Conservation (phyloP, 2,797 vertebrate species). For the Lophotriccus pileatus region DNA sequence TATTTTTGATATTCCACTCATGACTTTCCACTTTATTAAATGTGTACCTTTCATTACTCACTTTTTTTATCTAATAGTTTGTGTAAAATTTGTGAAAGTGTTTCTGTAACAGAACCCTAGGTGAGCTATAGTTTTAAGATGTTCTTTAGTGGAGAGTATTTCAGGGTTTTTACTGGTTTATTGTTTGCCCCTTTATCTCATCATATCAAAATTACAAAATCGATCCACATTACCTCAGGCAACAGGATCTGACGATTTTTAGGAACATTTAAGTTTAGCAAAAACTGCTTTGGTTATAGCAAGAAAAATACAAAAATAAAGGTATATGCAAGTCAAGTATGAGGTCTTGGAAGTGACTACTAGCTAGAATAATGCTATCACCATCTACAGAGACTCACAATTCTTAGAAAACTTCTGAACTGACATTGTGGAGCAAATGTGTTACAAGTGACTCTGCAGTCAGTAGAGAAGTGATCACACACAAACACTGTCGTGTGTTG, state of each 20-base stretch:
- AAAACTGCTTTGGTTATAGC: background rate
- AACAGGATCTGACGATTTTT: background rate
- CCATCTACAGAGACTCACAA: background rate
- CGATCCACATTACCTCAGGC: background rate
- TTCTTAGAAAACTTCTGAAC: background rate
- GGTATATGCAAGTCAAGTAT: background rate
- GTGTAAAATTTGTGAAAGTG: background rate
- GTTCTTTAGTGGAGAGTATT: background rate
- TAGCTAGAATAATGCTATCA: background rate
- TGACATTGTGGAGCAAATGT: background rate
- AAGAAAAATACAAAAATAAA: background rate
- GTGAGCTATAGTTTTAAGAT: background rate
- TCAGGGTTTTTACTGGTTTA: background rate
- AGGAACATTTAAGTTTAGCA: background rate
- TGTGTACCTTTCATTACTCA: background rate
- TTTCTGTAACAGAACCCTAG: background rate
- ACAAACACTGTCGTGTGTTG: background rate
- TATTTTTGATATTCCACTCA: background rate
- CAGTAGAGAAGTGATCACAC: background rate
- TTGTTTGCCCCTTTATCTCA: constrained; percentile 1
- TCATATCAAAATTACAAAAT: background rate
- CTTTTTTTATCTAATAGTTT: background rate
- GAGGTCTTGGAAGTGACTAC: background rate
- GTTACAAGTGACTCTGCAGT: background rate
- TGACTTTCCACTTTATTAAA: background rate